Base-by-base conservation (phyloP, 1,140 invertebrate species). In the Diploscapter pachys region DNA sequence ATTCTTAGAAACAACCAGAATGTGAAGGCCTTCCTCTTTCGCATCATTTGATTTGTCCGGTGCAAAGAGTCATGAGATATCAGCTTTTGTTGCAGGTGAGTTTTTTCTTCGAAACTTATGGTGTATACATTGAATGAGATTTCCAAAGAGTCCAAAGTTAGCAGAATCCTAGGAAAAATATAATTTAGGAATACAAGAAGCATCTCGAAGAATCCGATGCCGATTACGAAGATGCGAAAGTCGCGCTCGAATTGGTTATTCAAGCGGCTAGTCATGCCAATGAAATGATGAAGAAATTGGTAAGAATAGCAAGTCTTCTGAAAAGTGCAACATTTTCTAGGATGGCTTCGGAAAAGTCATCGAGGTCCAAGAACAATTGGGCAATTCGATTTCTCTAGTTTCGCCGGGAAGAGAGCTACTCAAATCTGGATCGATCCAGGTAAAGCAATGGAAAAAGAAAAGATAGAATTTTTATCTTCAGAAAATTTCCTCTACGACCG, bases 11-110 rank as follows among this genome's bases (percentile, higher is more conserved):
- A 77, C 9, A 50, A n/a, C 87, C 89, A 64, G 89, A 89, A 76
- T 90, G 90, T 86, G 88, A 88, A 8, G 87, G 87, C 76, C 83
- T 90, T 59, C 88, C 88, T 2, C 81, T 90, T 54, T 88, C 89
- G 70, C 89, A 90, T 81, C 90, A 90, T 80, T 88, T 90, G 87
- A 86, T 90, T 68, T 89, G 87, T 65, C 90, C 90, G 4, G 89
- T 90, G 63, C 90, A 90, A 80, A 81, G 90, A 77, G 89, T 90
- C 52, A 90, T 90, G 71, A 83, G 90, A 49, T 90, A 90, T 82
- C 87, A 90, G 81, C 82, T 90, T 51, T 82, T 90, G 4, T 84
- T 90, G 4, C 88, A 89, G 83, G 87, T 88, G 86, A 79, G 5
- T 81, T 5, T 11, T 11, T 31, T 75, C 54, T n/a, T 55, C 57